These are phyloP conservation scores for Orthonevra nobilis DNA, from an alignment of 2,888 invertebrate species.

Conservation along the genomic window DNA sequence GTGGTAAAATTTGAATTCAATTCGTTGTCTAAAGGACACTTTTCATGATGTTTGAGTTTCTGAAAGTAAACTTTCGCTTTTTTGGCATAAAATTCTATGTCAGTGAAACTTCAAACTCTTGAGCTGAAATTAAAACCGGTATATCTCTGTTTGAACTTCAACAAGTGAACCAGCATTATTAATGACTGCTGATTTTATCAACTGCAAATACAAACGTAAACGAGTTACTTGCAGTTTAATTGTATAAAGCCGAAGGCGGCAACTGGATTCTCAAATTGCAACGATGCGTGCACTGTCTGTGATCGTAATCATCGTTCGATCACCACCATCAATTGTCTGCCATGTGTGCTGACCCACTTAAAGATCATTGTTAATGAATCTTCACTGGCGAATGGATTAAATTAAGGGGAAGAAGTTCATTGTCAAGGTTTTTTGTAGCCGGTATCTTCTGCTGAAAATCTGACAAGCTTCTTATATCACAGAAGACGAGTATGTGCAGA, in stretches of 20 bases:
- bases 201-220: not conserved
- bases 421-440: constrained; percentile 57
- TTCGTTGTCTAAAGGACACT: constrained; percentile 23
- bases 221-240: too few species aligned
- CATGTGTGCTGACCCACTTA: constrained; percentile 46
- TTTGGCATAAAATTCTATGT: constrained; percentile 6
- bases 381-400: constrained; percentile 35
- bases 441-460: constrained; percentile 15
- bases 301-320: constrained; percentile 34
- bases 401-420: constrained; percentile 58
- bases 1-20: constrained; percentile 23
- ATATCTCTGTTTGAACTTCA: not conserved
- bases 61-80: constrained; percentile 29
- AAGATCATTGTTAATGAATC: constrained; percentile 59
- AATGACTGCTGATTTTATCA: constrained; percentile 23
- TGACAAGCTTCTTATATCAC: constrained; percentile 17
- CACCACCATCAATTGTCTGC: constrained; percentile 9
- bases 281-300: constrained; percentile 27
- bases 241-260: too few species aligned
- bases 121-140: constrained; percentile 20
- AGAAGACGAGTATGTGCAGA: constrained; percentile 23
- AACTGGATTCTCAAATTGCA: constrained; percentile 15
- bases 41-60: constrained; percentile 11
- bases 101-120: not conserved
- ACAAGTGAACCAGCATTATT: not conserved